phyloP scores from a whole-genome alignment of 2,797 vertebrate genomes.

The Tadarida brasiliensis region DNA sequence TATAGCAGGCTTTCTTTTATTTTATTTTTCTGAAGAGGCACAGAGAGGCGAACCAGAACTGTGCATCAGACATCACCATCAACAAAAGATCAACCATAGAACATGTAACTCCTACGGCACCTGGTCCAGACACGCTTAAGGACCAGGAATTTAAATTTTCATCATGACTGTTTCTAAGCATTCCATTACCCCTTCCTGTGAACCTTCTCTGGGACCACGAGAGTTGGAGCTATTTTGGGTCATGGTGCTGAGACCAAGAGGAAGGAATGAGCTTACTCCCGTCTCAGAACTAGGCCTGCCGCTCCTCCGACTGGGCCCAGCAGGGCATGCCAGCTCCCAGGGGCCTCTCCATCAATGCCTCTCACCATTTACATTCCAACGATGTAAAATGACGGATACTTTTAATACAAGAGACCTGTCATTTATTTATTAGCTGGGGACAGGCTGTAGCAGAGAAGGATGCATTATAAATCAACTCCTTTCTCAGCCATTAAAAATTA shows the following conservation, averaged over 20 bases:
- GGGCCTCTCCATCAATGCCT: constrained; percentile 57
- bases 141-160: background rate
- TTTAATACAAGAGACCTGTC: constrained; percentile 92
- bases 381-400: constrained; percentile 89
- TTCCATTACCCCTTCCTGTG: background rate
- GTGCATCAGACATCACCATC: background rate
- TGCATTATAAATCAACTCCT: constrained; percentile 95
- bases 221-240: background rate
- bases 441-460: constrained; percentile 89
- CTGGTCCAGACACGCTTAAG: background rate
- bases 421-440: constrained; percentile 95
- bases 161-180: background rate
- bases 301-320: background rate
- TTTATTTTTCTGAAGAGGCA: background rate
- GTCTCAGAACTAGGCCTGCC: background rate
- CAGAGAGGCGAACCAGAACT: background rate
- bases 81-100: background rate
- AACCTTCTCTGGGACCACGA: background rate
- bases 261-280: background rate
- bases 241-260: background rate
- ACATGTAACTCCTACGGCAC: background rate
- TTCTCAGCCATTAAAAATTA: constrained; percentile 95
- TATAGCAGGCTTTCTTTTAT: background rate
- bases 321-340: background rate
- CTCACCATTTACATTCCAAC: constrained; percentile 86